Conservation (phyloP, 2,797 vertebrate species). For the Loriculus beryllinus region DNA sequence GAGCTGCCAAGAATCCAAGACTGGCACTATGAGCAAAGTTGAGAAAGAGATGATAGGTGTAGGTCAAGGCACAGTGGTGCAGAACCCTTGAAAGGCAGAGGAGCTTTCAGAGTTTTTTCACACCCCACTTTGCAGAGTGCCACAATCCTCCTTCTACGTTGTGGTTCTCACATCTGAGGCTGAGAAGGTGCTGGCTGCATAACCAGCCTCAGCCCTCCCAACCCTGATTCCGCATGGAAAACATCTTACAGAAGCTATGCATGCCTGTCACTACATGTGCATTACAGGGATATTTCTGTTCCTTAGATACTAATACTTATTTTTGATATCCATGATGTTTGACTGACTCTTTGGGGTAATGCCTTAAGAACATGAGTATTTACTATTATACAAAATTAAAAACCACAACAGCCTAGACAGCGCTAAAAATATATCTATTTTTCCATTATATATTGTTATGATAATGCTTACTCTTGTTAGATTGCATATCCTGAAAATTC, state of each 20-base stretch:
- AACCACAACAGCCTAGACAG: background rate
- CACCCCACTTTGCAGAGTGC: background rate
- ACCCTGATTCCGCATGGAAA: background rate
- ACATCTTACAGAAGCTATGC: background rate
- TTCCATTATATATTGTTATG: background rate
- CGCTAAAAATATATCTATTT: background rate
- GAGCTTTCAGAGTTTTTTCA: slow-evolving; percentile 17
- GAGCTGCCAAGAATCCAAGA: background rate
- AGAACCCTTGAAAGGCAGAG: background rate
- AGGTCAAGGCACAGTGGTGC: background rate
- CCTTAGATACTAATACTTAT: background rate
- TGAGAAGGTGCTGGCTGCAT: background rate
- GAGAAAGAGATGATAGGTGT: background rate
- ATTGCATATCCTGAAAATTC: slow-evolving; percentile 99
- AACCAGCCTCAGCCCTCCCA: background rate
- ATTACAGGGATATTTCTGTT: background rate
- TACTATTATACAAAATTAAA: background rate
- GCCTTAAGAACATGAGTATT: background rate
- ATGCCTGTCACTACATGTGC: background rate
- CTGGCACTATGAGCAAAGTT: background rate
- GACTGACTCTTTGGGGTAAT: background rate
- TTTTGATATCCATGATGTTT: background rate
- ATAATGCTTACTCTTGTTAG: slow-evolving; percentile 88
- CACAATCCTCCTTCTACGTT: background rate
- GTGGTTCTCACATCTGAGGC: background rate